Percentiles rank a stretch among this genome's conserved stretches.
phyloP scores from a whole-genome alignment of 1,140 invertebrate species.

The Calephelis virginiensis region DNA sequence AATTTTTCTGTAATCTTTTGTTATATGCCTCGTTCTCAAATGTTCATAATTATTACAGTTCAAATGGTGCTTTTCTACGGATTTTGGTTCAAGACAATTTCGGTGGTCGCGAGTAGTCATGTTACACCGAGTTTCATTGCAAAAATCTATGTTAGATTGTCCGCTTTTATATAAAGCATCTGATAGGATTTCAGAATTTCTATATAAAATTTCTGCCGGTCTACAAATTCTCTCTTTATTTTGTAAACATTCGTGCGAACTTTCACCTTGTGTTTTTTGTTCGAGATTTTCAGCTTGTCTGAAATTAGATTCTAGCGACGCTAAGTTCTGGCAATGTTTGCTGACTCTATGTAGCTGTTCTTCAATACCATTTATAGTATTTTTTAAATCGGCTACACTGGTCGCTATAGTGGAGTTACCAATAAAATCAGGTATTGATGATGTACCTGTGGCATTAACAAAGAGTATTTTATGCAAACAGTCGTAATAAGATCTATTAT shows the following conservation, averaged over 20 bases:
- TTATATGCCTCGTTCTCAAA: conserved; percentile 2
- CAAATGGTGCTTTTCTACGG: conserved; percentile 20
- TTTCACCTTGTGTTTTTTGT: conserved; percentile 6
- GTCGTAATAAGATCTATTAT: neutral
- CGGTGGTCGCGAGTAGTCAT: neutral
- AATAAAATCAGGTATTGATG: conserved; percentile 50
- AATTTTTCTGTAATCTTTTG: neutral
- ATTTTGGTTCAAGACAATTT: conserved; percentile 26
- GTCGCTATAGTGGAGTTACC: conserved; percentile 52
- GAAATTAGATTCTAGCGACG: conserved; percentile 33
- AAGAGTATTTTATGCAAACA: neutral
- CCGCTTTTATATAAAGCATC: conserved; percentile 38
- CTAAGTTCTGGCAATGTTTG: conserved; percentile 46
- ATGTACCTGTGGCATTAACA: conserved; percentile 37
- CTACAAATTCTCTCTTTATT: conserved; percentile 29
- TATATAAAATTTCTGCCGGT: conserved; percentile 41
- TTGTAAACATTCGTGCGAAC: conserved; percentile 24
- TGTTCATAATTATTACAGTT: neutral
- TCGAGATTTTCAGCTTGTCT: conserved; percentile 21
- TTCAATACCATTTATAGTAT: conserved; percentile 54
- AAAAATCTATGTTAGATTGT: conserved; percentile 25
- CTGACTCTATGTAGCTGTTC: conserved; percentile 52
- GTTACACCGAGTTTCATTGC: conserved; percentile 21
- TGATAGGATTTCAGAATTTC: conserved; percentile 36
- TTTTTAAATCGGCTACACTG: conserved; percentile 56